Evolutionary conservation across 2,113 vertebrate species (phyloP), one percentile per base, ranked within the genome.

Genomic region (Potamarius usumacintae): DNA sequence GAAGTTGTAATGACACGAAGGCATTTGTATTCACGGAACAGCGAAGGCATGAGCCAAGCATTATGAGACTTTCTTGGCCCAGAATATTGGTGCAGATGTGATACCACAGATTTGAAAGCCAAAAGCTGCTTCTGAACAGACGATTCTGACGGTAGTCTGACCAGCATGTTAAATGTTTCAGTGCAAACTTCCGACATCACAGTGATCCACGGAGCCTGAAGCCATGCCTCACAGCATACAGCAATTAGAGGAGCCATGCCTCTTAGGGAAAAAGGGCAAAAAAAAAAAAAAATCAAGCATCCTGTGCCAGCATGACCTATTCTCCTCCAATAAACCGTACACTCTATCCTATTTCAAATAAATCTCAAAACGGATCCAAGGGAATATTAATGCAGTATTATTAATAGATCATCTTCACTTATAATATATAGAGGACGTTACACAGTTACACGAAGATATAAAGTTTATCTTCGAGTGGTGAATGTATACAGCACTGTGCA

Each of bases 31-130:
- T 90, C 91, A 88, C 58, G 27, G 63, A 50, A 83, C 87, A 88
- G 34, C 11, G 25, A 53, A 60, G 42, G 82, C 76, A 85, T 89
- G 88, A 87, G 88, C 88, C 89, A 87, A 79, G 88, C 83, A 89
- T 90, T 91, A 90, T 88, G 65, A 90, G 86, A 86, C 85, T 87
- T 89, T 89, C 85, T 81, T 83, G 67, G 89, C 72, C 48, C 74
- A 90, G 90, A 90, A 90, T 84, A 91, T 90, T 88, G 89, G 89
- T 89, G 91, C 86, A 91, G 89, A 92, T 92, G 89, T 89, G 88
- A 92, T 87, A 89, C 67, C 74, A 76, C 74, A 90, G 91, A 92
- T 92, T 90, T 89, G 89, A 90, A 92, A 86, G 83, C 65, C 87
- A 87, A 90, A 87, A 88, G 88, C 86, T n/a, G 80, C 87, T 88